Evolutionary conservation across 2,888 invertebrate species (phyloP), one percentile per base, ranked within the genome.

Genomic region (Phoronis australis): DNA sequence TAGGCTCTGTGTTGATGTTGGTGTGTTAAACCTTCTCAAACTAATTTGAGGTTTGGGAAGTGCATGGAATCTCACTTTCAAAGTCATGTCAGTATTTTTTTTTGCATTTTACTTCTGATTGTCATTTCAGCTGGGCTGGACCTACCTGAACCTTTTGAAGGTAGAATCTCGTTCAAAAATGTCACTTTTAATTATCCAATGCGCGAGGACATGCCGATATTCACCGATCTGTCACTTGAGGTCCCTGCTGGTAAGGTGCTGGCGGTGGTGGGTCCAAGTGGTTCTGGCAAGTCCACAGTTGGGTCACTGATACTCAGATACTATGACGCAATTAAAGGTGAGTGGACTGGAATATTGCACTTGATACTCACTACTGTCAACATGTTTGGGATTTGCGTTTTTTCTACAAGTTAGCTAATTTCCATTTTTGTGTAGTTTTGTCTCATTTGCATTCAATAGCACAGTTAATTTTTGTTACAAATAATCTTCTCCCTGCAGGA

Each of bases 201-300:
- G 0, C 80, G 87, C 42, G 74, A 80, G 0, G 82, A 85, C 24
- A 73, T 76, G 21, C 60, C 69, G 2, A 82, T 89, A 2, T 80
- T 93, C 46, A 80, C 83, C 42, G 82, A 84, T 25, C 80, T 93
- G 22, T 82, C 79, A 57, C 79, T 93, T 26, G 80, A 79, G 5
- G 79, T 91, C 3, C 80, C 82, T 0, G 83, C 86, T 0, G 75
- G 76, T 1, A 83, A 83, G 55, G 84, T 89, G 0, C 83, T 89
- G 9, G 93, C 93, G 0, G 81, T 87, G n/a, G 86, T 97, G 0
- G 96, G 96, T 0, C 81, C 90, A 0, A 94, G 93, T 51, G 96
- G 96, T 0, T 90, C 90, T 24, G 97, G 97, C 0, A 97, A 97
- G 77, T 93, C 92, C 43, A 96, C 97, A 0, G 80, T 96, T 50